Percentiles rank a stretch among this genome's conserved stretches.
Conservation (phyloP, 2,113 vertebrate species). For the Platycercus adscitus region DNA sequence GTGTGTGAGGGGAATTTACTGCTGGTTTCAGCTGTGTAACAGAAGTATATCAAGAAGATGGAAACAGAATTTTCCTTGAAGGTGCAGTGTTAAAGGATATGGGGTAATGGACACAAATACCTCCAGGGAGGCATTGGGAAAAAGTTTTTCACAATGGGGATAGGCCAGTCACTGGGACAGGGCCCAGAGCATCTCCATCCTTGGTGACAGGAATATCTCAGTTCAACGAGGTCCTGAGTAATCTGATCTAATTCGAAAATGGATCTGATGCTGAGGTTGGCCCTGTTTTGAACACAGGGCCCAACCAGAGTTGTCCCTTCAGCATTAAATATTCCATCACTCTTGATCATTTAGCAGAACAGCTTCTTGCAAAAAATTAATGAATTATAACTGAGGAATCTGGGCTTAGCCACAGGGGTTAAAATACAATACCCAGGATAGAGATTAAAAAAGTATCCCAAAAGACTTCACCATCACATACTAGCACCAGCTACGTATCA, state of each 20-base stretch:
- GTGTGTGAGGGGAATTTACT: neutral
- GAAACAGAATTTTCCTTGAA: neutral
- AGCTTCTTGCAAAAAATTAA: neutral
- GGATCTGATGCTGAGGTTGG: neutral
- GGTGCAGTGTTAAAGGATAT: neutral
- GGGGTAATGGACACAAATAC: neutral
- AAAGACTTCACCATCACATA: neutral
- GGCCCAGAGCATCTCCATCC: neutral
- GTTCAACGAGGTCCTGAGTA: neutral
- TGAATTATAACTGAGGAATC: neutral
- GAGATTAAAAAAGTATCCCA: neutral
- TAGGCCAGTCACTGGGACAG: neutral
- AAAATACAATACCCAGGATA: neutral
- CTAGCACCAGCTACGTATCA: neutral
- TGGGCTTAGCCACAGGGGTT: neutral
- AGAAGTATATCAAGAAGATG: neutral
- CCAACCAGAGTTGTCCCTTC: neutral
- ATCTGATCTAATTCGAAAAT: neutral
- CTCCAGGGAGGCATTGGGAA: neutral
- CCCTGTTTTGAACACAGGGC: neutral
- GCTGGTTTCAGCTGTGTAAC: neutral
- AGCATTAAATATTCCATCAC: neutral
- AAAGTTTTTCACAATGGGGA: neutral
- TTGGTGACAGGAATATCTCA: neutral
- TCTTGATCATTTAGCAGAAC: neutral